These are phyloP conservation scores for Drosophila kambysellisi DNA, from an alignment of 2,888 invertebrate genomes.

Conservation along the genomic window DNA sequence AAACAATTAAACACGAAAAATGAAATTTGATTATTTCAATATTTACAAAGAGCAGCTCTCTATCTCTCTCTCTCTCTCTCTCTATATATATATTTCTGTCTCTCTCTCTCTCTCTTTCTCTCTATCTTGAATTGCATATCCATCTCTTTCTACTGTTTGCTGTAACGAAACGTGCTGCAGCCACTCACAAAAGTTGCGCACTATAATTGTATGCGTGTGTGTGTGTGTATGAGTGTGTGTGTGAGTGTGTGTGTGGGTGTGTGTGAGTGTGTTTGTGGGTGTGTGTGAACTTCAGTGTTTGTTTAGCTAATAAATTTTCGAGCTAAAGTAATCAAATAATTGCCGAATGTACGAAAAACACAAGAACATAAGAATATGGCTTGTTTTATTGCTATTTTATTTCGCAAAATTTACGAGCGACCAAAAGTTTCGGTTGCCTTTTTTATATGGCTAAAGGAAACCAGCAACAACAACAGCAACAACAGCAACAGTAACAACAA, in stretches of 20 bases:
- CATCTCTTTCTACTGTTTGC: constrained; percentile 9
- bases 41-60: constrained; percentile 47
- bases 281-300: constrained; percentile 73
- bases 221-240: background rate
- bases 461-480: constrained; percentile 34
- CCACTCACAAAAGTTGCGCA: constrained; percentile 45
- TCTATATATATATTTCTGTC: background rate
- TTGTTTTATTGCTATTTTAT: constrained; percentile 78
- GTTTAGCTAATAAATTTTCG: constrained; percentile 75
- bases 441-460: constrained; percentile 46
- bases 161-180: constrained; percentile 53
- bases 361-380: constrained; percentile 63
- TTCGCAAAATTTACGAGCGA: constrained; percentile 75
- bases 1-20: constrained; percentile 66
- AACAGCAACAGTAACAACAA: constrained; percentile 31
- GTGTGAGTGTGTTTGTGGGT: constrained; percentile 47
- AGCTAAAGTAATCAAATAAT: constrained; percentile 78
- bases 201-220: background rate
- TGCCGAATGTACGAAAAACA: constrained; percentile 76
- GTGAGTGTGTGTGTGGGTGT: constrained; percentile 15
- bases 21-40: constrained; percentile 76
- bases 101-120: background rate
- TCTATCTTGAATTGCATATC: background rate
- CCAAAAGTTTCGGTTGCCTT: constrained; percentile 66
- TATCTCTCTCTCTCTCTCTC: background rate